Evolutionary conservation across 2,888 invertebrate species (phyloP).

Genomic region (Phaedon cochleariae): DNA sequence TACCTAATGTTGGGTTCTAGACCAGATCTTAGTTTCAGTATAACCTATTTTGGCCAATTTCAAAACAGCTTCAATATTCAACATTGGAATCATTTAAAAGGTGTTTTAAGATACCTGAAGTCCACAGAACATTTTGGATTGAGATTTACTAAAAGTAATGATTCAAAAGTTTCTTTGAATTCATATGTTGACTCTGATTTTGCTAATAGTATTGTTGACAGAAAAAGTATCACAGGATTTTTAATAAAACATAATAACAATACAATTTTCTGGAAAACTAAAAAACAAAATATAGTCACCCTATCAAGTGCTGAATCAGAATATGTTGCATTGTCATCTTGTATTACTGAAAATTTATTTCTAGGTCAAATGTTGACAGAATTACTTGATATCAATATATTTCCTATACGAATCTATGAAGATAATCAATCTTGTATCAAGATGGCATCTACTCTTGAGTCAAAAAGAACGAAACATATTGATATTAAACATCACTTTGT

Average conservation of each 20-base stretch:
- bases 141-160: no score
- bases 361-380: constrained; percentile 4
- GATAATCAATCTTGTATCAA: constrained; percentile 11
- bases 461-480: constrained; percentile 5
- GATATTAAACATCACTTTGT: background rate
- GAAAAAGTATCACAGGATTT: no score
- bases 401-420: constrained; percentile 2
- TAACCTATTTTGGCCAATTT: no score
- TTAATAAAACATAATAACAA: background rate
- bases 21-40: no score
- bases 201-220: no score
- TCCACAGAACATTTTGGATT: no score
- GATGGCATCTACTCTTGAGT: constrained; percentile 13
- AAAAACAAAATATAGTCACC: background rate
- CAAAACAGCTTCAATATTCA: no score
- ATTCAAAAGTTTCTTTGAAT: no score
- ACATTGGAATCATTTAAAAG: no score
- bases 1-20: background rate
- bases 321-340: constrained; percentile 10
- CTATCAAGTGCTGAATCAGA: constrained; percentile 13
- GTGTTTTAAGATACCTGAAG: no score
- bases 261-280: no score
- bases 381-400: background rate
- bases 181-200: no score
- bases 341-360: constrained; percentile 3